These are phyloP conservation scores for Brachypteracias leptosomus DNA, from an alignment of 2,113 vertebrate genomes.

Conservation along the genomic window DNA sequence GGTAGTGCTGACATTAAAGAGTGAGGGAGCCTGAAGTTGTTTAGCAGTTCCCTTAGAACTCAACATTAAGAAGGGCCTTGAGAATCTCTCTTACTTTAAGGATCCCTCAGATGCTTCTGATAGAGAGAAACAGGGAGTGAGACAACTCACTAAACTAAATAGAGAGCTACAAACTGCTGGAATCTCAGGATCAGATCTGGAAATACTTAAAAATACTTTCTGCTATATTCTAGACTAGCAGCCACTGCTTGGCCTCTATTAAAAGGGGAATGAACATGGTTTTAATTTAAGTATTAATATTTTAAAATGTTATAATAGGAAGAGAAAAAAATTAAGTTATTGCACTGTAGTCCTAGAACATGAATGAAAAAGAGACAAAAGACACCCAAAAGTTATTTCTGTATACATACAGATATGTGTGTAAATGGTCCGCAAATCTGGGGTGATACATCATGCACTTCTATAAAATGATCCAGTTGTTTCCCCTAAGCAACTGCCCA, in stretches of 20 bases:
- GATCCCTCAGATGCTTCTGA: neutral
- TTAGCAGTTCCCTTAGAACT: neutral
- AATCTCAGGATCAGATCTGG: neutral
- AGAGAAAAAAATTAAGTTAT: neutral
- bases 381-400: neutral
- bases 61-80: neutral
- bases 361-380: neutral
- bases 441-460: accelerated
- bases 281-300: neutral
- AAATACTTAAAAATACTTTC: neutral
- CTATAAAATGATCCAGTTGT: neutral
- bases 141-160: too few relatives aligned
- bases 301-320: neutral
- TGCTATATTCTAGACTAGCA: neutral
- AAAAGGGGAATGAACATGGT: neutral
- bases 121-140: neutral
- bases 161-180: neutral
- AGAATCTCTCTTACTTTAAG: neutral
- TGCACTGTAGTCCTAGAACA: neutral
- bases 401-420: neutral
- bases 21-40: neutral
- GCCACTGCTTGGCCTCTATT: neutral
- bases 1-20: neutral
- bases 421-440: neutral
- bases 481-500: neutral